These are phyloP conservation scores for Nanger granti DNA, from an alignment of 2,113 vertebrate species.

Conservation along the genomic window DNA sequence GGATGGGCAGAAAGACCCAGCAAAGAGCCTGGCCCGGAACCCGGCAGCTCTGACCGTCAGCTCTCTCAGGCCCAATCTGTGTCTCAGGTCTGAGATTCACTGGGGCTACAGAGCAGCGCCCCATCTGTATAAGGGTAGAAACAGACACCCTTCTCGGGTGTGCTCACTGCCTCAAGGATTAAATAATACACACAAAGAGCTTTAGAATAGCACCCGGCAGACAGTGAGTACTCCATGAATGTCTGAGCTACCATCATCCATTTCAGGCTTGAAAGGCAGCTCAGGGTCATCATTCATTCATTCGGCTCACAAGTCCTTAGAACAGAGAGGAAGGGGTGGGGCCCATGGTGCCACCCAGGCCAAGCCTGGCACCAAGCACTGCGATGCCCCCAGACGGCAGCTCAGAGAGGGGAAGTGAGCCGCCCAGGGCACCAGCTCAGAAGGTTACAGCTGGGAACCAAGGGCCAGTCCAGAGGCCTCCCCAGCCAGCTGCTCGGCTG, in stretches of 20 bases:
- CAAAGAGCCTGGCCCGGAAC: not conserved
- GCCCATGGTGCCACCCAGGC: fast-evolving
- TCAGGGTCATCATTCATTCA: fast-evolving
- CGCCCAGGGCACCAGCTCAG: fast-evolving
- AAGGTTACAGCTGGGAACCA: fast-evolving
- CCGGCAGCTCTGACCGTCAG: fast-evolving
- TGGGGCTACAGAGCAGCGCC: fast-evolving
- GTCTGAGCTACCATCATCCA: fast-evolving
- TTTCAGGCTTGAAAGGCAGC: not conserved
- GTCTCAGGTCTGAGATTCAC: not conserved
- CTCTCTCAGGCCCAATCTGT: not conserved
- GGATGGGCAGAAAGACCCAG: fast-evolving
- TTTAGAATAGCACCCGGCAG: fast-evolving
- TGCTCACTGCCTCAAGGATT: fast-evolving
- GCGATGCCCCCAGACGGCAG: fast-evolving
- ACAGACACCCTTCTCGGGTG: fast-evolving
- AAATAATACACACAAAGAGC: fast-evolving
- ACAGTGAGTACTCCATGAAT: fast-evolving
- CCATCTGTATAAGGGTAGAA: fast-evolving
- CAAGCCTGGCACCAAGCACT: not conserved
- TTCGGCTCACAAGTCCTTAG: not conserved
- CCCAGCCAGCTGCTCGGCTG: fast-evolving
- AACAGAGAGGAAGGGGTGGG: not conserved
- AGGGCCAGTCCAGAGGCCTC: not conserved
- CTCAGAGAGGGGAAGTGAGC: not conserved